Evolutionary conservation across 2,797 vertebrate species (phyloP).

Genomic region (Pachyuromys duprasi): DNA sequence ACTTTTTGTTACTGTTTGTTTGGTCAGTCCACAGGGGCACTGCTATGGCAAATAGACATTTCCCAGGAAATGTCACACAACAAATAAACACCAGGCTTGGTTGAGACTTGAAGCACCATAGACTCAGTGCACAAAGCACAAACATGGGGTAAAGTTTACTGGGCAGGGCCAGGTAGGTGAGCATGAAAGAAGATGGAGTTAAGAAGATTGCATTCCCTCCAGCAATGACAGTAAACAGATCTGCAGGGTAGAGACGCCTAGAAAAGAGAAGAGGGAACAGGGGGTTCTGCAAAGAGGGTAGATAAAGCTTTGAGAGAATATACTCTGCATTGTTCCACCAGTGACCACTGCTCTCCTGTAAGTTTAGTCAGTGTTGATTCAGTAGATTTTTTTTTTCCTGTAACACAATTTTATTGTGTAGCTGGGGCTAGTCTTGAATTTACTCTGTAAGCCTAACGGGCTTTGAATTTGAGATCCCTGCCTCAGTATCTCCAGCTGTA

Average conservation of each 20-base stretch:
- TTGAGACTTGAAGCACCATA: not conserved
- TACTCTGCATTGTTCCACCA: rapidly evolving
- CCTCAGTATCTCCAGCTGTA: not conserved
- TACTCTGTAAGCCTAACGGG: not conserved
- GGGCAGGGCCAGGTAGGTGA: not conserved
- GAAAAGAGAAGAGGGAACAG: not conserved
- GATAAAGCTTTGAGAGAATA: not conserved
- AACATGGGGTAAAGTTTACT: not conserved
- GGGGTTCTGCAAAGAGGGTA: not conserved
- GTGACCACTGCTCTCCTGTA: not conserved
- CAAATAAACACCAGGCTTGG: not conserved
- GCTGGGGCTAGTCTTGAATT: not conserved
- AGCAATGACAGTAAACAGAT: not conserved
- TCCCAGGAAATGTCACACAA: not conserved
- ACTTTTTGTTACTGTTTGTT: not conserved
- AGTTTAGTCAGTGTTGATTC: not conserved
- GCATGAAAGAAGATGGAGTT: not conserved
- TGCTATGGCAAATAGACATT: not conserved
- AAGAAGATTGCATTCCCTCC: not conserved
- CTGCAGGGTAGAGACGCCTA: rapidly evolving
- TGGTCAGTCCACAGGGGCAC: too few species aligned
- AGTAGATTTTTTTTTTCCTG: not conserved
- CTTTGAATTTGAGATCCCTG: not conserved
- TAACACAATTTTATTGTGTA: not conserved
- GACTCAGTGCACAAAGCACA: not conserved